Base-by-base conservation (phyloP, 2,888 invertebrate species). In the Halictus ligatus region DNA sequence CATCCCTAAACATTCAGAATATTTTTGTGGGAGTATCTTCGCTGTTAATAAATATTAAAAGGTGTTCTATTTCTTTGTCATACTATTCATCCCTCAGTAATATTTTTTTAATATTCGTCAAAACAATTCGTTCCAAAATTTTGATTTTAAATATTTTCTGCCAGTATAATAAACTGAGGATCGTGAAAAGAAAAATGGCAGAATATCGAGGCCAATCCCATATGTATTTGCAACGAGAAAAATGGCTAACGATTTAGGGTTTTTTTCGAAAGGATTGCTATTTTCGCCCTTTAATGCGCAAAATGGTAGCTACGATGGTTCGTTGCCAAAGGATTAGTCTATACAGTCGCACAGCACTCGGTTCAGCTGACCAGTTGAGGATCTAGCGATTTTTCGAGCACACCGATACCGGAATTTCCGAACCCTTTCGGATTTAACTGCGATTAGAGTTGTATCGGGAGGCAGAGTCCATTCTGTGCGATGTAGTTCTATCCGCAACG, bases 371-470 rank as follows among this genome's bases (percentile, higher is more conserved):
- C 58, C 58, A 12, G n/a, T n/a, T 29, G 29, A 7, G 29, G 29
- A 29, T 64, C 15, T 6, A 29, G 29, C 64, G 64, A 64, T 64
- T 64, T 64, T 64, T 64, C 64, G 0, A 64, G 29, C 7, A 10
- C 7, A 64, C 64, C 64, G 21, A 64, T 29, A 64, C 15, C 64
- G 13, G 29, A 15, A 64, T 64, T n/a, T 58, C 58, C 58, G 58
- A 58, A n/a, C n/a, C 58, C 58, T 58, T 58, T n/a, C 12, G 58
- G 58, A 58, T n/a, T 58, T n/a, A 58, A n/a, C 58, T 58, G 58
- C n/a, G 58, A 58, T 58, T 58, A n/a, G 4, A n/a, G 58, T 58
- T 58, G n/a, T n/a, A 58, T n/a, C 58, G 58, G 58, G 12, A 58
- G n/a, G 58, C 58, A 58, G 3, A 58, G 25, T 58, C 12, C n/a